Evolutionary conservation across 2,888 invertebrate genomes (phyloP).

Genomic region (Metellina segmentata): DNA sequence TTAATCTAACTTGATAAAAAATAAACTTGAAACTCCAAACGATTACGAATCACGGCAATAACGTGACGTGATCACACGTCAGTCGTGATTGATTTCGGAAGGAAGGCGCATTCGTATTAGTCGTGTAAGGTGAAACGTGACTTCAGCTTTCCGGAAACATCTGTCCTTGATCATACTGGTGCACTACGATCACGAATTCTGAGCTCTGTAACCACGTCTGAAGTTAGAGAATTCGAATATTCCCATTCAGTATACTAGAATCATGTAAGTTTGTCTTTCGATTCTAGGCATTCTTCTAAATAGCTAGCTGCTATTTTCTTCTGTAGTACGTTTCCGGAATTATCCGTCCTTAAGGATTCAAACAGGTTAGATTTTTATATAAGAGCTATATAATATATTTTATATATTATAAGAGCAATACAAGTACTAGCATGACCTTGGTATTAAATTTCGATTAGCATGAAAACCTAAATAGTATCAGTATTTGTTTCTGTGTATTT

Average conservation of each 20-base stretch:
- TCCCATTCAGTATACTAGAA: neutral
- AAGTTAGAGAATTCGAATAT: slow-evolving; percentile 21
- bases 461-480: too few relatives aligned
- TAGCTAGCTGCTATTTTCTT: neutral
- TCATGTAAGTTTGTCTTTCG: slow-evolving; percentile 16
- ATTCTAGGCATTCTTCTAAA: neutral
- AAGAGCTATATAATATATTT: too few relatives aligned
- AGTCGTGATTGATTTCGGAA: slow-evolving; percentile 53
- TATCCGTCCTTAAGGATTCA: too few relatives aligned
- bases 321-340: too few relatives aligned
- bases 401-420: too few relatives aligned
- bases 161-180: slow-evolving; percentile 55
- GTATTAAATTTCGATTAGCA: too few relatives aligned
- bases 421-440: too few relatives aligned
- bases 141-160: slow-evolving; percentile 54
- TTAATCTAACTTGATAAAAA: neutral
- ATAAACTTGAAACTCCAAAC: neutral
- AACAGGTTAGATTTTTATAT: too few relatives aligned
- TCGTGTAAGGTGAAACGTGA: slow-evolving; percentile 40
- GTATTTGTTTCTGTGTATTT: too few relatives aligned
- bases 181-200: slow-evolving; percentile 37
- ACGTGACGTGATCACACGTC: slow-evolving; percentile 60
- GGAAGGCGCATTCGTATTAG: slow-evolving; percentile 35
- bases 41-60: slow-evolving; percentile 43
- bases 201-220: neutral